Conservation (phyloP, 2,113 vertebrate species). For the Himantopus leucocephalus region DNA sequence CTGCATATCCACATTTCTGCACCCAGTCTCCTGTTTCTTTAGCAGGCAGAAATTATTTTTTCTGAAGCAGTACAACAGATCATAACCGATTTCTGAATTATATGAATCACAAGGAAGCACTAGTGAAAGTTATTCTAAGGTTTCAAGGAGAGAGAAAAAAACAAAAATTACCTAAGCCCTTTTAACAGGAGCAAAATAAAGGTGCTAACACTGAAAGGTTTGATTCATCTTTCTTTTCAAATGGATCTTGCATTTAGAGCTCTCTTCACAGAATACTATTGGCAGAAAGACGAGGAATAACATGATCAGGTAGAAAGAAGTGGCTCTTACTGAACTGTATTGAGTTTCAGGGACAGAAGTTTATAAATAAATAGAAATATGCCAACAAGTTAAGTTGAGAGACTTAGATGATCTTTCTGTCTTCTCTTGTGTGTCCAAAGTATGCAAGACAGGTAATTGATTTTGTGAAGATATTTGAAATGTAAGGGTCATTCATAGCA, state of each 20-base stretch:
- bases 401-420: background rate
- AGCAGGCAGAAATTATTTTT: background rate
- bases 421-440: background rate
- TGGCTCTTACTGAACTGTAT: background rate
- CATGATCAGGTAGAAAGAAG: background rate
- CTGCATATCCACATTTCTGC: background rate
- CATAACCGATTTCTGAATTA: background rate
- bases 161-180: background rate
- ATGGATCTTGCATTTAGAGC: background rate
- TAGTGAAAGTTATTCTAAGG: background rate
- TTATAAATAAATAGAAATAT: background rate
- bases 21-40: background rate
- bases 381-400: background rate
- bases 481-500: background rate
- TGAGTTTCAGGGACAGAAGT: background rate
- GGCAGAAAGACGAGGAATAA: background rate
- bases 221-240: background rate
- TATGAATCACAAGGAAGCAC: background rate
- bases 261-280: background rate
- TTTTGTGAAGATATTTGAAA: background rate
- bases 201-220: background rate
- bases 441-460: background rate
- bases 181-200: background rate
- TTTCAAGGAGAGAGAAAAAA: background rate
- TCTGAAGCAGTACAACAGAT: background rate